These are phyloP conservation scores for Steinernema hermaphroditum DNA, from an alignment of 2,888 invertebrate genomes.

Conservation along the genomic window DNA sequence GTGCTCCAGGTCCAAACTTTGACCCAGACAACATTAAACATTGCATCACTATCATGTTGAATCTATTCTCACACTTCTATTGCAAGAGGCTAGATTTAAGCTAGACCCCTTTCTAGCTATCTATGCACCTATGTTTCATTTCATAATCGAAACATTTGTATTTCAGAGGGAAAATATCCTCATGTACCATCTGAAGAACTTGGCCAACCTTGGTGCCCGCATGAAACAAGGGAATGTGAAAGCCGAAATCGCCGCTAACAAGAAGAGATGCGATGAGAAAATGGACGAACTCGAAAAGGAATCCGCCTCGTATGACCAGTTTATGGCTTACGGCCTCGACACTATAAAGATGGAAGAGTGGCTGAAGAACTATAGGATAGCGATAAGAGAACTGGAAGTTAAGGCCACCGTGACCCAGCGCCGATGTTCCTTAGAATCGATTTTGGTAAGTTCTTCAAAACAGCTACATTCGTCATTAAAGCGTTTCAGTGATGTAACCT, in stretches of 20 bases:
- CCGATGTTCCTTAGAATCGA: background rate
- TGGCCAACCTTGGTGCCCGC: background rate
- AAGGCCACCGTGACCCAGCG: background rate
- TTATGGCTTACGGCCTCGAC: slow-evolving; percentile 7
- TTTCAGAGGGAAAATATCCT: background rate
- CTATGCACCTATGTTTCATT: background rate
- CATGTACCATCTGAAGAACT: slow-evolving; percentile 2
- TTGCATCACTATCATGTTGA: too few relatives aligned
- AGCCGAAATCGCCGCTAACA: background rate
- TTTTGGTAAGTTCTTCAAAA: background rate
- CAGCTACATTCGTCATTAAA: too few relatives aligned
- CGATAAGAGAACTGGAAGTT: background rate
- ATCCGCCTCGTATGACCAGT: slow-evolving; percentile 1
- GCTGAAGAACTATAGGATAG: background rate
- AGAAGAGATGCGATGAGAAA: background rate
- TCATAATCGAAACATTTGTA: background rate
- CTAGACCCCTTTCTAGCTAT: too few relatives aligned
- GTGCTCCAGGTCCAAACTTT: too few relatives aligned
- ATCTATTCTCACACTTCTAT: too few relatives aligned
- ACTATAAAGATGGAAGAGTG: background rate
- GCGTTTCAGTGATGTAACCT: too few relatives aligned
- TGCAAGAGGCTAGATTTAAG: too few relatives aligned
- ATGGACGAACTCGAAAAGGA: background rate
- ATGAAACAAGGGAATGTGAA: background rate
- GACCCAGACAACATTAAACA: too few relatives aligned